Conservation (phyloP, 2,113 vertebrate species). For the Syngnathus floridae region DNA sequence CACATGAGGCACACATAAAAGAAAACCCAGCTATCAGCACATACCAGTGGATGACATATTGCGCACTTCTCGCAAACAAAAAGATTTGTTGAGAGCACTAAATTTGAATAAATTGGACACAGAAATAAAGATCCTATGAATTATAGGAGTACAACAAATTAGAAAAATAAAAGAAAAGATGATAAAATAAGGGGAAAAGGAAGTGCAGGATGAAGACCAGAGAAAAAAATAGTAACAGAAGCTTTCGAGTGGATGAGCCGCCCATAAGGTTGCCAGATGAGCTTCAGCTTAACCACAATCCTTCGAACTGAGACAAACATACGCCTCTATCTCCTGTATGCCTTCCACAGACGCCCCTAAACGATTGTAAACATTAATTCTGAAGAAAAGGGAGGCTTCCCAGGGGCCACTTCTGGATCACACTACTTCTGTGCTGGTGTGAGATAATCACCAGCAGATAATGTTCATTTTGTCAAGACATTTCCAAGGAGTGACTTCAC, state of each 20-base stretch:
- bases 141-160: conserved; percentile 16
- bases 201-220: conserved; percentile 12
- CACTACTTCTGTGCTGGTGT: conserved; percentile 50
- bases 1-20: conserved; percentile 66
- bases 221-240: conserved; percentile 29
- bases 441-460: conserved; percentile 57
- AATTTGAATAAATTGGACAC: not conserved
- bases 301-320: conserved; percentile 64
- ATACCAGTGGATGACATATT: conserved; percentile 59
- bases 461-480: conserved; percentile 52
- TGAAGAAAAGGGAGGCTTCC: conserved; percentile 46
- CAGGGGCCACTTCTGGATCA: conserved; percentile 47
- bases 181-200: conserved; percentile 1
- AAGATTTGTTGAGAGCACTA: not conserved
- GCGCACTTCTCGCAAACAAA: conserved; percentile 27
- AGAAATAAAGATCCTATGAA: conserved; percentile 8
- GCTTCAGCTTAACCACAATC: conserved; percentile 65
- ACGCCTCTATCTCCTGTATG: conserved; percentile 61
- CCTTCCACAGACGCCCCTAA: conserved; percentile 60
- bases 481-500: conserved; percentile 50
- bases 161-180: conserved; percentile 11
- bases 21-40: conserved; percentile 63
- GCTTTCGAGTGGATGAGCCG: conserved; percentile 42
- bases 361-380: conserved; percentile 71
- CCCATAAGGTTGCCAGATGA: conserved; percentile 73